Base-by-base conservation (phyloP, 2,888 invertebrate species). In the Julus scandinavius region DNA sequence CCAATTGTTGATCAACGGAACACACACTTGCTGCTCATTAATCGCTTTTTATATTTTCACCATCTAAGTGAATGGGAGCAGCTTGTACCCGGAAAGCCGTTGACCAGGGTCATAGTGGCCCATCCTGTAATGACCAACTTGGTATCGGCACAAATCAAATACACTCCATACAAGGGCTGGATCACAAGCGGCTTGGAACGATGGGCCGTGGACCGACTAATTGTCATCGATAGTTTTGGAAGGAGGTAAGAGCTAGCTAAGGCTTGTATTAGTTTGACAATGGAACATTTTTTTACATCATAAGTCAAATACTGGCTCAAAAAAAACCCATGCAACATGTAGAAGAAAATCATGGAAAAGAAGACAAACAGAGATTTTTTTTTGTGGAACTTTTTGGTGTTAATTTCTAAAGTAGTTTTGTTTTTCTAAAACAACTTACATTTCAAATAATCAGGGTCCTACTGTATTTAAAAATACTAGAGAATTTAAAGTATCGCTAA, bases 161-260 rank as follows among this genome's bases (percentile, higher is more conserved):
- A 98, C 92, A 96, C 96, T 9, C 96, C 96, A 0, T 97, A 97
- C 93, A 96, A 96, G 90, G 97, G 97, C 17, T 98, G 98, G 98
- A 94, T 97, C 88, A 96, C 96, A 50, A 96, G 96, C 38, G 97
- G 97, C 1, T 93, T 96, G 88, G 95, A 95, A 63, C 94, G 95
- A 88, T 96, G 97, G 94, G 95, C 94, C 90, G 94, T 98, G 89
- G 96, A 97, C 92, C 96, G 96, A 92, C 94, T 97, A 40, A 95
- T 96, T 88, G 93, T 98, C 29, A 95, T 95, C 85, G 97, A 97
- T 91, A 97, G 97, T 92, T 96, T 96, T 91, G 96, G 97, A 17
- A 95, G 96, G 91, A 95, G 94, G 95, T 95, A 91, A 93, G 20
- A 7, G 13, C 2, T 20, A 87, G 17, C 17, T 63, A 29, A 29